Conservation (phyloP, 2,113 vertebrate species). For the Daboia siamensis region DNA sequence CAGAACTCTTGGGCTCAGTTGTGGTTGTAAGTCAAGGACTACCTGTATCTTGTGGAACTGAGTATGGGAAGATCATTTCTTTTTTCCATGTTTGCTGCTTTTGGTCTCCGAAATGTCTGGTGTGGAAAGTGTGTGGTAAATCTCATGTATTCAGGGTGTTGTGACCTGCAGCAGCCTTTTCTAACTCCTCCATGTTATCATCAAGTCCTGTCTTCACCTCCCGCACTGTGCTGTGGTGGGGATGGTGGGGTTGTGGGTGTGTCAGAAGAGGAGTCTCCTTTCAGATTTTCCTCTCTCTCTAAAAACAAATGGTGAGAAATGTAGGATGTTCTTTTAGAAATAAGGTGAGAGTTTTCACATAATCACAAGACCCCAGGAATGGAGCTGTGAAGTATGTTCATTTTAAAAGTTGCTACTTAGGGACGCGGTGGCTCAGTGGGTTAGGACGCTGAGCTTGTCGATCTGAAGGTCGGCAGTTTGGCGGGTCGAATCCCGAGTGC, state of each 20-base stretch:
- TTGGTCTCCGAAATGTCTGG: not conserved
- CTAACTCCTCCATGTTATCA: not conserved
- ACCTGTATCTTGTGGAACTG: not conserved
- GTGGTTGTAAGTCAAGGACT: not conserved
- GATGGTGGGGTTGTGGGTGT: not conserved
- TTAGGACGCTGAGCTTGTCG: no score
- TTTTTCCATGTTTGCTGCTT: not conserved
- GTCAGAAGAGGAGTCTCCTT: not conserved
- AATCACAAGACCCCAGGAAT: constrained; percentile 2
- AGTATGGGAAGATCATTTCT: not conserved
- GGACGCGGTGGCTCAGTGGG: no score
- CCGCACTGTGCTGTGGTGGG: not conserved
- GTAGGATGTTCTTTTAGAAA: constrained; percentile 14
- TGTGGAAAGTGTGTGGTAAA: not conserved
- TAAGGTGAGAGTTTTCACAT: constrained; percentile 16
- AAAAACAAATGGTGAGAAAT: not conserved
- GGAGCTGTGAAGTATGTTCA: not conserved
- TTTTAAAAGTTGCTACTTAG: not conserved
- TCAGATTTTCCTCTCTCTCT: not conserved
- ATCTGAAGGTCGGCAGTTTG: no score
- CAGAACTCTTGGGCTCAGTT: not conserved
- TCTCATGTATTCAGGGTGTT: not conserved
- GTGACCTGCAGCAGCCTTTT: no score
- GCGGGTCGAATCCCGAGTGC: no score
- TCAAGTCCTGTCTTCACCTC: no score